A percentile compares a stretch with the other conserved stretches of the same genome.
These are phyloP conservation scores for Pituophis catenifer DNA, from an alignment of 2,113 vertebrate species.

Conservation along the genomic window DNA sequence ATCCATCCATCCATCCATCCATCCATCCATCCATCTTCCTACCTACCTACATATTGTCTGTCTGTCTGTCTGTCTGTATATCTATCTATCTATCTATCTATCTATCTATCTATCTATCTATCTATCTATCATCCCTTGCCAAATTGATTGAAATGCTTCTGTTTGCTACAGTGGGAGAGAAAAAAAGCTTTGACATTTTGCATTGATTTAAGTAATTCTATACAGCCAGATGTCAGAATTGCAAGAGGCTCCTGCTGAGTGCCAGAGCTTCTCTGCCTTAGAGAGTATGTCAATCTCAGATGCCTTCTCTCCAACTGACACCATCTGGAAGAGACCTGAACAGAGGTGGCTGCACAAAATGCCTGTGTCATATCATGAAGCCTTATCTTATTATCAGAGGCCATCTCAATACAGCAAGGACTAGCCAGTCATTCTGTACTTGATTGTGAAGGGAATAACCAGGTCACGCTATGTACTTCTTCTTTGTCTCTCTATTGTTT, in stretches of 20 bases:
- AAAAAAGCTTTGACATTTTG: conserved; percentile 5
- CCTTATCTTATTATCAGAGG: neutral
- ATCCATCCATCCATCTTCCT: no score
- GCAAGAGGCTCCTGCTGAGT: neutral
- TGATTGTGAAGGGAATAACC: neutral
- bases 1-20: no score
- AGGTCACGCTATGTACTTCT: neutral
- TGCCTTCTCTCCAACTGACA: neutral
- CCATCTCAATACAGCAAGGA: neutral
- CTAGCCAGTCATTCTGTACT: neutral
- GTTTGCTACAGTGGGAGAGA: conserved; percentile 14
- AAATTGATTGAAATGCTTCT: neutral
- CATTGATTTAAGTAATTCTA: neutral
- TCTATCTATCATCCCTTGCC: neutral
- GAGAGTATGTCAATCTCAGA: neutral
- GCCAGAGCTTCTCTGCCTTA: neutral
- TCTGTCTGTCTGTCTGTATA: no score
- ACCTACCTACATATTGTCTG: no score
- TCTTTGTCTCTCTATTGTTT: neutral
- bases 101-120: neutral
- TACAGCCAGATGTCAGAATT: neutral
- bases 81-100: no score
- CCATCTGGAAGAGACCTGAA: neutral
- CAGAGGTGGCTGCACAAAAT: neutral
- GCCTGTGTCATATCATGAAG: neutral